Evolutionary conservation across 2,888 invertebrate genomes (phyloP), one percentile per base, ranked within the genome.

Genomic region (Sicus ferrugineus): DNA sequence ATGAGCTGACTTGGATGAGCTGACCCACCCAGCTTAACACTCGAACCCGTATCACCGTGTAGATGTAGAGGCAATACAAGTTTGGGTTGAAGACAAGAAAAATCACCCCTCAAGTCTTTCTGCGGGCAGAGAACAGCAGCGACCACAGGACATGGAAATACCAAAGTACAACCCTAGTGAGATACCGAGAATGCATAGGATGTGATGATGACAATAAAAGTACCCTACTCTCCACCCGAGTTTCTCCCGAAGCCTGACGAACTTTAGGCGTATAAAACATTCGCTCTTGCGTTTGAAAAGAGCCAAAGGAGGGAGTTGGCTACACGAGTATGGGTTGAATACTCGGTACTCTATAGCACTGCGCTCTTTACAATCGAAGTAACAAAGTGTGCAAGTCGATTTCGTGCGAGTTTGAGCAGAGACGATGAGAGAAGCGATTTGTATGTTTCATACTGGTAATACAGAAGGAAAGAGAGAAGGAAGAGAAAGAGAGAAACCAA

Each of bases 401-500:
- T 30, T 48, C 48, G 21, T n/a, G 48, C 21, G 28, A 30, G n/a
- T 56, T 56, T 56, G 56, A 56, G 56, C 56, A 19, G 26, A 56
- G 30, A 26, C 26, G 26, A 7, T 23, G 26, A 54, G 54, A 54
- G 28, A 2, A 26, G 19, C 31, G 2, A 19, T 19, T 14, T 54
- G 50, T 48, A 63, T 61, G 5, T 2, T 42, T 3, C n/a, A n/a
- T n/a, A n/a, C n/a, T n/a, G n/a, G n/a, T n/a, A 9, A 9, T n/a
- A 16, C 42, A 16, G 14, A 42, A n/a, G 42, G 2, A 42, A 42
- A n/a, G 14, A 42, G 58, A n/a, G n/a, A 72, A 71, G 70, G 73
- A 73, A 19, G 70, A 54, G 73, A 75, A 72, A 67, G 71, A 69
- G 69, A 71, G 70, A 73, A 56, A 34, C 38, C 38, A 34, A 50